Evolutionary conservation across 2,797 vertebrate species (phyloP), one percentile per base, ranked within the genome.

Genomic region (Pristis pectinata): DNA sequence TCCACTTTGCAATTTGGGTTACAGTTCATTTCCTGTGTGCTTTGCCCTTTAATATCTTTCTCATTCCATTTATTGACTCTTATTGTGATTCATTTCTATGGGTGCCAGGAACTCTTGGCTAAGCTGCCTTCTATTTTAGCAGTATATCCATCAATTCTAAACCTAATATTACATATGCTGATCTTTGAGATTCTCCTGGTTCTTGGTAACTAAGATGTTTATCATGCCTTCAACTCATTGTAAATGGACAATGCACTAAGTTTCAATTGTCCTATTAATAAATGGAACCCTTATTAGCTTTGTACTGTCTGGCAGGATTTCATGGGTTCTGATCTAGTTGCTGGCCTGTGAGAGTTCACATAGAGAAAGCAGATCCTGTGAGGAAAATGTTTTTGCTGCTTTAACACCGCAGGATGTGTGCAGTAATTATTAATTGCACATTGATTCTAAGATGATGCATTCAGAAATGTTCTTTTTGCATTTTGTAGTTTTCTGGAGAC

Each of bases 191-290:
- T 15, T 82, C n/a, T 82, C 44, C 17, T 83, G 44, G 80, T 53
- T 83, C 80, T 27, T 53, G 53, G 3, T 85, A 49, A 85, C 82
- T 56, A 27, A 85, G 30, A 85, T 85, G 24, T 85, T 53, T 22
- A 27, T 85, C 24, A 53, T 53, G 24, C 49, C 53, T 85, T 49
- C 30, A 85, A 85, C 27, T 85, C 24, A 85, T 24, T 85, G 2
- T 56, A 11, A 85, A 56, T 85, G 30, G 49, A 10, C 27, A 85
- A 30, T 85, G 82, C 27, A 53, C 49, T 30, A 15, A 53, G 44
- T 83, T 83, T 85, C 82, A 85, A 56, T 85, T 85, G 49, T 56
- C 49, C 49, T 85, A 56, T 85, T 56, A 85, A 85, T 56, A 85
- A 85, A 85, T 13, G 49, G 82, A 85, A 34, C 10, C 49, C 27